A percentile compares a stretch with the other conserved stretches of the same genome.
These are phyloP conservation scores for Athene cunicularia DNA, from an alignment of 2,113 vertebrate species.

Conservation along the genomic window DNA sequence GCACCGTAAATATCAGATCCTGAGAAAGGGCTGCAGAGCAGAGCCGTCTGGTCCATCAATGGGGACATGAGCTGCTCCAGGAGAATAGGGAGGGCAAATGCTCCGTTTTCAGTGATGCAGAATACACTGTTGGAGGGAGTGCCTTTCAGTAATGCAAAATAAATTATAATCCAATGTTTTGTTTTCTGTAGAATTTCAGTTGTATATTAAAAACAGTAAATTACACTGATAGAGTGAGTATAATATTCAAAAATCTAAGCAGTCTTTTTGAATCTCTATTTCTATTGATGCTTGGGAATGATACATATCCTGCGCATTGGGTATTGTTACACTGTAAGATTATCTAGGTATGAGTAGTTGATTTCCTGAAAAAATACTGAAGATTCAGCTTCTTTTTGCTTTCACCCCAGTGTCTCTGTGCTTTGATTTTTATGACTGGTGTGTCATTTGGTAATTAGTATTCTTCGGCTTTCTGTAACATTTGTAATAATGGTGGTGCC, in stretches of 20 bases:
- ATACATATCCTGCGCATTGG: background rate
- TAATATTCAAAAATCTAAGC: background rate
- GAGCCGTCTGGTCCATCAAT: background rate
- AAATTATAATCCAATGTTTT: background rate
- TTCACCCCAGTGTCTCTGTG: background rate
- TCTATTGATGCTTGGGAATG: background rate
- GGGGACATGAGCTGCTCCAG: background rate
- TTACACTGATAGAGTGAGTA: background rate
- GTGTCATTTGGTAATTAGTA: background rate
- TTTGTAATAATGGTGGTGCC: background rate
- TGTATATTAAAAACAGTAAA: constrained; percentile 22
- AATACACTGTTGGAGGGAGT: background rate
- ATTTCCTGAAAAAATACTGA: background rate
- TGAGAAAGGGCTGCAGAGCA: background rate
- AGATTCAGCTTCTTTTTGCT: background rate
- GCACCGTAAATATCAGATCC: background rate
- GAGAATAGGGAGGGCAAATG: background rate
- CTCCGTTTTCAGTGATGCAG: background rate
- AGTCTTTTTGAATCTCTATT: constrained; percentile 5
- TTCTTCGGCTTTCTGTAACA: background rate
- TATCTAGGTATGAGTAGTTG: background rate
- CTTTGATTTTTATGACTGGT: background rate
- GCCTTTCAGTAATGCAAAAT: background rate
- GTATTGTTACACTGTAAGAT: background rate
- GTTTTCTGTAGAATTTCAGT: background rate